Base-by-base conservation (phyloP, 2,888 invertebrate genomes). In the Drosophila monieri region DNA sequence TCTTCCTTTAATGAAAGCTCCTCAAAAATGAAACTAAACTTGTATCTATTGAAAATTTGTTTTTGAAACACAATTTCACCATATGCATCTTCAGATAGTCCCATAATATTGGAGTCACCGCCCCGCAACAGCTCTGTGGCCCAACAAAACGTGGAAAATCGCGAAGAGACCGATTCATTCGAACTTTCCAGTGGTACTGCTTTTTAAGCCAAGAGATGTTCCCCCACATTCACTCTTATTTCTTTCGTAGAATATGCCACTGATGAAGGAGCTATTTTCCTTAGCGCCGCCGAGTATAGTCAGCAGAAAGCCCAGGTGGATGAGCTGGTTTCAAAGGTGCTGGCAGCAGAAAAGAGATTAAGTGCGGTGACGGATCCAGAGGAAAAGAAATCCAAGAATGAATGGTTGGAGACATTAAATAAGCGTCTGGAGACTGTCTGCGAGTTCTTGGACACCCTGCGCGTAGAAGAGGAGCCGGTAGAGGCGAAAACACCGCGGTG, bases 391-490 rank as follows among this genome's bases (percentile, higher is more conserved):
- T 12, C 12, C 3, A 10, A 44, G 0, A 27, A 3, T 5, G 1
- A 5, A 12, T 35, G 21, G 6, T 18, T 62, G n/a, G 8, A 44
- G 2, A 49, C 25, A 15, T 8, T 61, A 0, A 62, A 51, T 21
- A 12, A 10, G 0, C 21, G 21, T 2, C 21, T 62, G 2, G 49
- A 35, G 12, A 1, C 27, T 1, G 14, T 61, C 0, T 54, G 47
- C 5, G 51, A 51, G 3, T 43, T 67, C 14, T 10, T 67, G 14
- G 68, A 67, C 30, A 44, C 51, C 2, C 14, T 68, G 47, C 68
- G 68, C 6, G 14, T 68, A 1, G 15, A 10, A 2, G 32, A 35
- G n/a, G 52, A 57, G 41, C 12, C 8, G 9, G 14, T 46, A 2
- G 27, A 44, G 4, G 21, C 27, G 6, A 46, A 27, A 9, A 48